Percentiles rank a stretch among this genome's conserved stretches.
Conservation (phyloP, 2,888 invertebrate genomes). For the Anthrax anthrax region DNA sequence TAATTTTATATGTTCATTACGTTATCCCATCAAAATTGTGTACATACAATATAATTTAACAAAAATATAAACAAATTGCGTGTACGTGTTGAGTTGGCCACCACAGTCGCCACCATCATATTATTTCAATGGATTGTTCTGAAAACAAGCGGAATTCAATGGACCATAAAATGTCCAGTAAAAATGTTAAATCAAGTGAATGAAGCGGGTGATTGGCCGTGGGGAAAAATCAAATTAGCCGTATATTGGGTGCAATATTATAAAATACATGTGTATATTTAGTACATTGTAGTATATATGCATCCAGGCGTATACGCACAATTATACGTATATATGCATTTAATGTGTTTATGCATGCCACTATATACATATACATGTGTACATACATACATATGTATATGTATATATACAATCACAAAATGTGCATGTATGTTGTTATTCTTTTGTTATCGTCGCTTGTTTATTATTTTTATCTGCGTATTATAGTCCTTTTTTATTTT, state of each 20-base stretch:
- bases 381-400: background rate
- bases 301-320: background rate
- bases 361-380: background rate
- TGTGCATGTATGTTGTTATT: no score
- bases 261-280: background rate
- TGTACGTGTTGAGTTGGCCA: background rate
- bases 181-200: constrained; percentile 3
- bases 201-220: background rate
- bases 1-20: no score
- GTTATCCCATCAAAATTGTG: no score
- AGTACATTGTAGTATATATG: background rate
- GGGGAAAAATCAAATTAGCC: constrained; percentile 3
- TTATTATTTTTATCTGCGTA: no score
- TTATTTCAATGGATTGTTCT: background rate
- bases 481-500: no score
- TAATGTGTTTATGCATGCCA: no score
- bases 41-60: no score
- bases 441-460: no score
- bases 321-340: background rate
- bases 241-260: background rate
- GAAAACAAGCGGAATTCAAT: constrained; percentile 3
- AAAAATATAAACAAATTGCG: background rate
- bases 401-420: no score
- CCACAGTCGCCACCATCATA: background rate
- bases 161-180: constrained; percentile 3